Evolutionary conservation across 2,888 invertebrate species (phyloP).

Genomic region (Cancer borealis): DNA sequence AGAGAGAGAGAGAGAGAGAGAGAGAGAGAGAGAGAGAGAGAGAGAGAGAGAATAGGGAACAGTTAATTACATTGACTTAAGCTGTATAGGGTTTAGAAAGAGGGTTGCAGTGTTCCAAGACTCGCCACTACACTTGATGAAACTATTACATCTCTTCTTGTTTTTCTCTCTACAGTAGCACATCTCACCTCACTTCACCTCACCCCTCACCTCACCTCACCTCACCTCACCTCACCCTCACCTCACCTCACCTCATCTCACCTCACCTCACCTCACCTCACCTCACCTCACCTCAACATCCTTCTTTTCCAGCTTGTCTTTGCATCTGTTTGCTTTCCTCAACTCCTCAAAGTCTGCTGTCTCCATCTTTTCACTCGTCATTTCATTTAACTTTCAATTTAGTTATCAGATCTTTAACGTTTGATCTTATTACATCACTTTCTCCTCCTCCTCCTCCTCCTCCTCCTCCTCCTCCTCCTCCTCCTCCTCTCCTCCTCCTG

Average conservation of each 20-base stretch:
- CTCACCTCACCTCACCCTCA: background rate
- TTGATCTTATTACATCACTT: background rate
- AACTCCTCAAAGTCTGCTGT: background rate
- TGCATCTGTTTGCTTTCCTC: background rate
- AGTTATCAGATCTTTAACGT: background rate
- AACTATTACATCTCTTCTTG: too few relatives aligned
- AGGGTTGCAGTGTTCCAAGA: too few relatives aligned
- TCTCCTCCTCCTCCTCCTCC: background rate
- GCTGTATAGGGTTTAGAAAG: too few relatives aligned
- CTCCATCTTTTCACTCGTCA: background rate
- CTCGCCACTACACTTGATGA: too few relatives aligned
- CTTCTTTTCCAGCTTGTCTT: background rate
- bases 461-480: background rate
- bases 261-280: background rate
- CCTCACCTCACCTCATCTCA: background rate
- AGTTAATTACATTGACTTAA: too few relatives aligned
- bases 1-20: background rate
- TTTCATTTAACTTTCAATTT: background rate
- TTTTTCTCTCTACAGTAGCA: too few relatives aligned
- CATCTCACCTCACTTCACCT: too few relatives aligned
- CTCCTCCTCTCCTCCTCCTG: background rate
- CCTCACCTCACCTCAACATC: background rate
- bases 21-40: too few relatives aligned
- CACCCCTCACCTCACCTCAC: background rate
- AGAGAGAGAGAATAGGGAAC: too few relatives aligned